Evolutionary conservation across 1,140 invertebrate genomes (phyloP).

Genomic region (Conus betulinus): DNA sequence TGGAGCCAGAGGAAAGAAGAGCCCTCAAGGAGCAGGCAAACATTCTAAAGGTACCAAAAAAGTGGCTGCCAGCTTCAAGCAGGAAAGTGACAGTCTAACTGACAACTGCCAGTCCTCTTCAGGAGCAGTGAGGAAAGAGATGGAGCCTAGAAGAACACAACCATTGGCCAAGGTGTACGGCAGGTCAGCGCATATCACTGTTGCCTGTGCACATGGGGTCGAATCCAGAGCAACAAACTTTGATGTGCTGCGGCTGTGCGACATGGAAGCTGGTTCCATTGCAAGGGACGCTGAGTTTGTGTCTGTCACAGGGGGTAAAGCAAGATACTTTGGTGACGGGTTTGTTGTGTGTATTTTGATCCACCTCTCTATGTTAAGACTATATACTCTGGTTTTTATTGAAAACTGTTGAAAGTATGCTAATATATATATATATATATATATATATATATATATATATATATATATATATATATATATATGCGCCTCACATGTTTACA

Average conservation of each 20-base stretch:
- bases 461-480: no score
- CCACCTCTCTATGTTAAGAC: constrained; percentile 29
- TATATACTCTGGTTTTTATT: constrained; percentile 51
- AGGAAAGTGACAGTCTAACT: neutral
- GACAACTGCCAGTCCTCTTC: neutral
- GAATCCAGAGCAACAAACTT: constrained; percentile 46
- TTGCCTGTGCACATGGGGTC: constrained; percentile 47
- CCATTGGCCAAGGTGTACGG: constrained; percentile 14
- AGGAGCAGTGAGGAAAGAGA: neutral
- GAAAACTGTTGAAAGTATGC: neutral
- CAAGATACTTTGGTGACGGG: constrained; percentile 44
- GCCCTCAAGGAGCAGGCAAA: neutral
- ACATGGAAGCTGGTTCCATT: constrained; percentile 39
- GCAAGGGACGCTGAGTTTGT: constrained; percentile 19
- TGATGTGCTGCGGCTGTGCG: constrained; percentile 54
- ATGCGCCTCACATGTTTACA: no score
- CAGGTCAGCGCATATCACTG: constrained; percentile 59
- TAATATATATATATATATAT: no score
- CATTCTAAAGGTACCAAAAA: constrained; percentile 21
- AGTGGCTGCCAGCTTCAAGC: neutral
- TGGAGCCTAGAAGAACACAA: neutral
- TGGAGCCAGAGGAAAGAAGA: neutral
- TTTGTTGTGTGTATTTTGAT: constrained; percentile 52
- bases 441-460: no score
- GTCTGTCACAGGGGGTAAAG: constrained; percentile 33